Evolutionary conservation across 2,888 invertebrate species (phyloP), one percentile per base, ranked within the genome.

Genomic region (Vanessa cardui): DNA sequence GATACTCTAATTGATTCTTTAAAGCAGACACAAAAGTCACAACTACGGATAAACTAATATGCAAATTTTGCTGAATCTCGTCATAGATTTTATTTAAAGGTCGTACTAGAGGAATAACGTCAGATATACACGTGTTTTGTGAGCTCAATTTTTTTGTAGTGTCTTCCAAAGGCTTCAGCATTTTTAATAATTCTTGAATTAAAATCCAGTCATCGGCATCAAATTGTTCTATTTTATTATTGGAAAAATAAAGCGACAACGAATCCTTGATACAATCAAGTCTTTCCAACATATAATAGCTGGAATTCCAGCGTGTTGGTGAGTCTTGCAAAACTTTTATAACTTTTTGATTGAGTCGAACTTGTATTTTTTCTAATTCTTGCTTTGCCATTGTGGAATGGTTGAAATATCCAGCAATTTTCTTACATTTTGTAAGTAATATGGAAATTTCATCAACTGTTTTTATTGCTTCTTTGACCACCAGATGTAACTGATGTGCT

Each of bases 291-390:
- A 61, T 66, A 47, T 66, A 20, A 61, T 47, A 61, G 46, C 50
- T 62, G 46, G 58, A 62, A 62, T 69, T 69, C 65, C 69, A 69
- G 50, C 65, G 61, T 58, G 69, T 69, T 15, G 68, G 54, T 47
- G 61, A 68, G 61, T 68, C 64, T 68, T 64, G 61, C 61, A 62
- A 61, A 64, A 68, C 64, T 16, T 54, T 64, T 58, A 64, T 21
- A 58, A 49, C 64, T 60, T 60, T 61, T 64, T 68, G 50, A 64
- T 68, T 68, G 56, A 68, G 64, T 64, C 56, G 60, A 59, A 60
- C 61, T 56, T 64, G 61, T 56, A 68, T 68, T 68, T 64, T 64
- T 68, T 58, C 59, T 60, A 68, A 21, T 60, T 68, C 64, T 64
- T 60, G 60, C 50, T 64, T 58, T 59, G 62, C 59, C 49, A 64